These are phyloP conservation scores for Xylocampa areola DNA, from an alignment of 2,888 invertebrate species.

Conservation along the genomic window DNA sequence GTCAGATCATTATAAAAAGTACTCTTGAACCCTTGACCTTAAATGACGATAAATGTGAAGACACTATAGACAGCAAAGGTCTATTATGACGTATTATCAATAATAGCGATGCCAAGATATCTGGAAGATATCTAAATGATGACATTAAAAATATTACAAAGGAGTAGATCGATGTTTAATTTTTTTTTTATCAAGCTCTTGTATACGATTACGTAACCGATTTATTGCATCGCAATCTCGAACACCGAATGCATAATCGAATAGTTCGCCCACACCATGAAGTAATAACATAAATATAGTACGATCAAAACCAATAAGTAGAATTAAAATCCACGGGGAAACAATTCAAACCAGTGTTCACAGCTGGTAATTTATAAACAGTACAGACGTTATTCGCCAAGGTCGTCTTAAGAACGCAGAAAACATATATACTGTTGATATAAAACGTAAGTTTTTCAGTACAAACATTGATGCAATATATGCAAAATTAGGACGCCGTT, in stretches of 20 bases:
- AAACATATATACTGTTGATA: conserved; percentile 45
- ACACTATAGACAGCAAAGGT: conserved; percentile 14
- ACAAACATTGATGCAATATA: conserved; percentile 39
- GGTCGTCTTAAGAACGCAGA: conserved; percentile 58
- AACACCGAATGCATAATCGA: conserved; percentile 42
- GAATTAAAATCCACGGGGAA: conserved; percentile 36
- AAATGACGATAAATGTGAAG: conserved; percentile 21
- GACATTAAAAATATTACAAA: too few relatives aligned
- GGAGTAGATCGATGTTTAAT: too few relatives aligned
- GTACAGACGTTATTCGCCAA: conserved; percentile 60
- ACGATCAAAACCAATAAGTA: conserved; percentile 18
- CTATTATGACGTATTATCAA: conserved; percentile 19
- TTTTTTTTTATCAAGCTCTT: conserved; percentile 26
- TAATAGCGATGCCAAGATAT: conserved; percentile 2
- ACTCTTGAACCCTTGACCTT: conserved; percentile 38
- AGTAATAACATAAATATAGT: conserved; percentile 8
- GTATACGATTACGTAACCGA: conserved; percentile 21
- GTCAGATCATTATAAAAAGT: conserved; percentile 21
- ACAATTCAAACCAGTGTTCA: conserved; percentile 39
- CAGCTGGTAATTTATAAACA: conserved; percentile 66
- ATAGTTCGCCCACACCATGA: conserved; percentile 40
- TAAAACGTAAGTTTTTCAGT: conserved; percentile 37
- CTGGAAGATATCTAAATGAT: background rate
- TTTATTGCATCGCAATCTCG: conserved; percentile 26
- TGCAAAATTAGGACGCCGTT: conserved; percentile 57